Conservation (phyloP, 2,113 vertebrate species). For the Noturus placidus region DNA sequence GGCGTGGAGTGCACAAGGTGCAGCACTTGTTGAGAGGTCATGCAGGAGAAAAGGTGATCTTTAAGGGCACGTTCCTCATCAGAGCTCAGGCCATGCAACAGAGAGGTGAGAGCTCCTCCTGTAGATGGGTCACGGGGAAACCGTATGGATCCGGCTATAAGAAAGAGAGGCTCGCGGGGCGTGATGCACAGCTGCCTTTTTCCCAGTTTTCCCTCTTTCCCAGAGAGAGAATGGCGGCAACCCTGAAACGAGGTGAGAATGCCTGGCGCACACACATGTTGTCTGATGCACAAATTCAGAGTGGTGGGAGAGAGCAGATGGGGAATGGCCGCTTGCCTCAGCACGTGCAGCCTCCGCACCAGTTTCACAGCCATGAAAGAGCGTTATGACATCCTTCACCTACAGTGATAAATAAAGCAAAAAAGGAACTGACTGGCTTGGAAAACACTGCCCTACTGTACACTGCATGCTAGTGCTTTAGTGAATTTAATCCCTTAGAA, state of each 20-base stretch:
- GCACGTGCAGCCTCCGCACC: conserved; percentile 51
- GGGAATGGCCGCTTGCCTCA: conserved; percentile 37
- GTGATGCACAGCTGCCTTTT: conserved; percentile 63
- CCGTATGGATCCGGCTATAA: conserved; percentile 58
- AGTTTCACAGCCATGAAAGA: conserved; percentile 66
- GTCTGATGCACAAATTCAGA: conserved; percentile 13
- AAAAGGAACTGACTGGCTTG: background rate
- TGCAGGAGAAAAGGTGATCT: conserved; percentile 61
- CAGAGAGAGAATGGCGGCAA: conserved; percentile 45
- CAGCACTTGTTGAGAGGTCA: conserved; percentile 75
- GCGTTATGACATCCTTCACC: conserved; percentile 39
- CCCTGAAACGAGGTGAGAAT: conserved; percentile 26
- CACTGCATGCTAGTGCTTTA: background rate
- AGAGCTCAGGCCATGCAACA: conserved; percentile 53
- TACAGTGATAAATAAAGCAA: background rate
- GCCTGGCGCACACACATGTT: conserved; percentile 34
- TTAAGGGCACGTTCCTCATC: conserved; percentile 68
- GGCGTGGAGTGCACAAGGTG: conserved; percentile 67
- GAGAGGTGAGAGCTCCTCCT: conserved; percentile 51
- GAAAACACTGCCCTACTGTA: background rate
- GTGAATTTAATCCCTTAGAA: background rate
- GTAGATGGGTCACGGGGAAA: conserved; percentile 57
- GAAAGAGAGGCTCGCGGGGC: conserved; percentile 58
- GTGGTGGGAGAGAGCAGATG: conserved; percentile 29
- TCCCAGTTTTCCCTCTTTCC: background rate